Evolutionary conservation across 2,888 invertebrate species (phyloP).

Genomic region (Tenthredo amoena): DNA sequence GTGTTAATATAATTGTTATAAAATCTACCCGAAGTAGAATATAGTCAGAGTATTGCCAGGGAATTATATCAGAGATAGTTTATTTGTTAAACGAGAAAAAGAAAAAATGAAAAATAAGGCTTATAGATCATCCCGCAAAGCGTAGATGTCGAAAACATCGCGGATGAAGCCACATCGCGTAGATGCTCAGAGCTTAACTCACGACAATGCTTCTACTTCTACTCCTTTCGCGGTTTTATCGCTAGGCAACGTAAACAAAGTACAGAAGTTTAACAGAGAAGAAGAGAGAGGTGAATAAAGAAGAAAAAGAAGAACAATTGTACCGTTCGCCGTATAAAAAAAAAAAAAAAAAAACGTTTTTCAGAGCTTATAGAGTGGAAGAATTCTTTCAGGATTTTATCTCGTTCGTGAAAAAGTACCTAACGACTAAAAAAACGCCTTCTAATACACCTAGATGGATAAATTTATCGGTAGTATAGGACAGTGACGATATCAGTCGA

Average conservation of each 20-base stretch:
- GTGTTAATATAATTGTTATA: no score
- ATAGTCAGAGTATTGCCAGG: no score
- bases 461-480: not conserved
- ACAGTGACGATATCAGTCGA: not conserved
- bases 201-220: not conserved
- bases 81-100: not conserved
- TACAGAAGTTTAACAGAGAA: not conserved
- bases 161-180: not conserved
- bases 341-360: not conserved
- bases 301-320: not conserved
- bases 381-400: not conserved
- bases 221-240: not conserved
- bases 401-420: not conserved
- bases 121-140: not conserved
- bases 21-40: no score
- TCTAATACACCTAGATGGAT: not conserved
- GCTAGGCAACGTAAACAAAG: conserved; percentile 25
- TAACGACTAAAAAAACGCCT: not conserved
- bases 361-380: not conserved
- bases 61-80: no score
- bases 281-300: not conserved
- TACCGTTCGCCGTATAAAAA: not conserved
- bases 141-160: not conserved
- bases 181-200: not conserved
- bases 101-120: not conserved